Percentiles rank a stretch among this genome's conserved stretches.
Conservation (phyloP, 2,888 invertebrate species). For the Calameuta pallipes region DNA sequence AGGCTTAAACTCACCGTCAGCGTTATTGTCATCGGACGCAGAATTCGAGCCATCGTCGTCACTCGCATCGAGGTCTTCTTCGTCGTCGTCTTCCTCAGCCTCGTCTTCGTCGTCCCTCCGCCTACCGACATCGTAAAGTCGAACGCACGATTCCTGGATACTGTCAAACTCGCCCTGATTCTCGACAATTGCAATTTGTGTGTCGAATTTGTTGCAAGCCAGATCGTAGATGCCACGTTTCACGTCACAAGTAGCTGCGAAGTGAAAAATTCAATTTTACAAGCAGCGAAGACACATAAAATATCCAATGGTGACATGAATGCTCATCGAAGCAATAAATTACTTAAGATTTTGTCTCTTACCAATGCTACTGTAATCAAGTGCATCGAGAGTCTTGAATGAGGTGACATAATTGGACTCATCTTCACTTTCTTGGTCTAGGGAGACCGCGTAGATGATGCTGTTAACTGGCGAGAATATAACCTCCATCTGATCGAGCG, state of each 20-base stretch:
- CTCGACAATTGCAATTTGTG: slow-evolving; percentile 91
- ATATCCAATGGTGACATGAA: background rate
- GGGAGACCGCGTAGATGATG: slow-evolving; percentile 87
- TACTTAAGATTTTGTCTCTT: slow-evolving; percentile 41
- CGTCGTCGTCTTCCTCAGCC: slow-evolving; percentile 77
- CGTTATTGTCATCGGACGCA: slow-evolving; percentile 65
- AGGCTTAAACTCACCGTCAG: slow-evolving; percentile 51
- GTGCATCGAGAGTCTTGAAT: slow-evolving; percentile 94
- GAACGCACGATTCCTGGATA: slow-evolving; percentile 89
- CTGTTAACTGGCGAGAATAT: slow-evolving; percentile 89
- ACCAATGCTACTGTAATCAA: slow-evolving; percentile 94
- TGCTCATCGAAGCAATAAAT: slow-evolving; percentile 4
- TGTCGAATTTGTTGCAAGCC: slow-evolving; percentile 84
- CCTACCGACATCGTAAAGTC: slow-evolving; percentile 93
- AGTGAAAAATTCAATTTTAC: slow-evolving; percentile 18
- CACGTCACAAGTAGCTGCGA: slow-evolving; percentile 90
- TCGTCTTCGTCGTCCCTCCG: slow-evolving; percentile 90
- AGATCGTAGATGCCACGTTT: slow-evolving; percentile 90
- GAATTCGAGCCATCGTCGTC: slow-evolving; percentile 71
- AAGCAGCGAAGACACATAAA: slow-evolving; percentile 4
- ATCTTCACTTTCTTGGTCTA: slow-evolving; percentile 80
- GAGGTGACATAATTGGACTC: slow-evolving; percentile 88
- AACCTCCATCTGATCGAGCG: slow-evolving; percentile 90
- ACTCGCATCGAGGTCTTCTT: slow-evolving; percentile 71
- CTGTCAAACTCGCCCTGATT: slow-evolving; percentile 86